Base-by-base conservation (phyloP, 2,113 vertebrate genomes). In the Bostrychus sinensis region DNA sequence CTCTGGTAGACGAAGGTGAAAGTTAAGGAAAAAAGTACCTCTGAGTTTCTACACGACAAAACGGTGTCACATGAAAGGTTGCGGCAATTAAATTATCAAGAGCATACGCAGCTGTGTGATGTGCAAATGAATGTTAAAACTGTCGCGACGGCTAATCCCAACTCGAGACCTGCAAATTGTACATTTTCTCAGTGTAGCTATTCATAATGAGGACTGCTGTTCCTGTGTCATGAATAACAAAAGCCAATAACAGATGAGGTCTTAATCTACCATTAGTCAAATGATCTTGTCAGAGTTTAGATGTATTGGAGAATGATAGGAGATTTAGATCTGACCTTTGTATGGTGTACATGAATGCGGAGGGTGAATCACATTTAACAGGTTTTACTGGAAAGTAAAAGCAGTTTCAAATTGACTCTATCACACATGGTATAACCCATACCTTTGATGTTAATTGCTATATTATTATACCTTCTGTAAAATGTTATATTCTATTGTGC, bases 261-360 rank as follows among this genome's bases (percentile, higher is more conserved):
- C 70, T 70, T 71, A 30, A 77, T 60, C 70, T 30, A 19, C 22
- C 68, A 81, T 81, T 62, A 34, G 28, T 77, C 46, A 66, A 39
- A 67, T 14, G 26, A 23, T 25, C 28, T 13, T 74, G 70, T 66
- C 66, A 62, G 25, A 4, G 16, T 54, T 14, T 57, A 30, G 58
- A 70, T 70, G 55, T 45, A 66, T 19, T 37, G 39, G 28, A 60
- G 50, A 67, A 77, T 70, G 62, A 62, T 57, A 53, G n/a, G 38
- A 43, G 50, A 58, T 51, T 34, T 39, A 36, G 43, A 7, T 73
- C 70, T 37, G 62, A 26, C 75, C 57, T 51, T 26, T 37, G 28
- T 7, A 54, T 8, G 1, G 34, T n/a, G 39, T 16, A 19, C n/a
- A n/a, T n/a, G n/a, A n/a, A n/a, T n/a, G n/a, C n/a, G n/a, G n/a